Evolutionary conservation across 2,888 invertebrate species (phyloP).

Genomic region (Carpatolechia fugitivella): DNA sequence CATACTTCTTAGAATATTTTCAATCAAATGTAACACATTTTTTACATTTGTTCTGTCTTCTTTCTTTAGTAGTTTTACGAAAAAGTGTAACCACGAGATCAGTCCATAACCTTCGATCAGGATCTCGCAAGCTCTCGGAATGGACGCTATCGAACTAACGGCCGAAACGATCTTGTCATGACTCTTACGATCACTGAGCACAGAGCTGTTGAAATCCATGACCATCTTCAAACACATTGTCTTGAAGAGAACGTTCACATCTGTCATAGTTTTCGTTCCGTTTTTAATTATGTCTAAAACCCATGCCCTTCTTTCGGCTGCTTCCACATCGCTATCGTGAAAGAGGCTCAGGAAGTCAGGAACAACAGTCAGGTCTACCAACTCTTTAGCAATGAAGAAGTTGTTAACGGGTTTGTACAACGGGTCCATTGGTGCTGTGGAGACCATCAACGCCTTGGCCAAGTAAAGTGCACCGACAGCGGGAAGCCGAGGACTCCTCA

Average conservation of each 20-base stretch:
- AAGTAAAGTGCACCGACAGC: constrained; percentile 84
- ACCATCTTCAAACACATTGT: constrained; percentile 88
- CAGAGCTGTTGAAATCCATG: constrained; percentile 83
- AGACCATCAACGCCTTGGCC: constrained; percentile 83
- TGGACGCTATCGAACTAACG: constrained; percentile 80
- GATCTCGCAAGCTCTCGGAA: constrained; percentile 82
- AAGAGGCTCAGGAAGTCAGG: constrained; percentile 93
- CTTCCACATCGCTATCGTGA: constrained; percentile 86
- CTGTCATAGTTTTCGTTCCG: constrained; percentile 86
- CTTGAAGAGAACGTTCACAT: constrained; percentile 85
- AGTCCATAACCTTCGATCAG: constrained; percentile 84
- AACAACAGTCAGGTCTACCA: constrained; percentile 86
- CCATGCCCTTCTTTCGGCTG: constrained; percentile 85
- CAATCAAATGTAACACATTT: constrained; percentile 42
- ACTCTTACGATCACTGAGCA: constrained; percentile 80
- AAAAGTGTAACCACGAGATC: constrained; percentile 82
- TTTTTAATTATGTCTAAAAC: constrained; percentile 87
- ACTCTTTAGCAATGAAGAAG: constrained; percentile 88
- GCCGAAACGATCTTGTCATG: constrained; percentile 84
- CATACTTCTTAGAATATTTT: constrained; percentile 52
- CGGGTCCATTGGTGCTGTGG: constrained; percentile 86
- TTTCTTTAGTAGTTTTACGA: constrained; percentile 42
- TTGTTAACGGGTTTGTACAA: constrained; percentile 89
- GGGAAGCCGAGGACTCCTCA: constrained; percentile 73
- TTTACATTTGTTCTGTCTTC: constrained; percentile 47